phyloP scores from a whole-genome alignment of 2,113 vertebrate genomes.

The Felis catus region F.catus_Fca126_mat1.0 CM031419.1:121947001-121947500 shows the following conservation, averaged over 20 bases:
- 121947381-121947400: background rate
- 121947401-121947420: background rate
- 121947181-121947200: background rate
- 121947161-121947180: background rate
- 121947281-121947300: background rate
- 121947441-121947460: background rate
- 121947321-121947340: background rate
- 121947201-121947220: background rate
- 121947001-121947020: background rate
- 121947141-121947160: background rate
- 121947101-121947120: background rate
- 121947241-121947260: background rate
- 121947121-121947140: background rate
- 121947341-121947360: conserved; percentile 3
- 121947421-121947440: background rate
- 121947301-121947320: background rate
- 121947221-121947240: background rate
- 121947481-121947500: background rate
- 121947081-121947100: background rate
- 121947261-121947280: background rate
- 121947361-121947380: background rate
- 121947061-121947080: background rate
- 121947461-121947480: background rate
- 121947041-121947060: background rate
- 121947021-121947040: background rate